Conservation (phyloP, 2,113 vertebrate species). For the Calcarius ornatus region DNA sequence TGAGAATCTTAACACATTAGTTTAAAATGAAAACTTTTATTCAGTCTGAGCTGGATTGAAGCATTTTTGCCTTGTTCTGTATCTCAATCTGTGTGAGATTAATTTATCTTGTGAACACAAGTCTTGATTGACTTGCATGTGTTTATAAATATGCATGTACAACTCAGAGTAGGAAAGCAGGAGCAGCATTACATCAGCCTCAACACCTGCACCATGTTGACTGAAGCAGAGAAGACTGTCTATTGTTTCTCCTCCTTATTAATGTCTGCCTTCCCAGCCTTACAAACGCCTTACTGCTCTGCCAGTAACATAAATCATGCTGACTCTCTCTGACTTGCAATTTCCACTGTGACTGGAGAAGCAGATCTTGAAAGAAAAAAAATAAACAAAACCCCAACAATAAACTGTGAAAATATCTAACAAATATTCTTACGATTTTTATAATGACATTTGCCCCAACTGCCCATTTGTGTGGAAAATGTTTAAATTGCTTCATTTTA, state of each 20-base stretch:
- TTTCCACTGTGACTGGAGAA: background rate
- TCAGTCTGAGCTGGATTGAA: background rate
- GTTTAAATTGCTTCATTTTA: constrained; percentile 58
- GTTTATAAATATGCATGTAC: constrained; percentile 42
- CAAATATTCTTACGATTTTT: background rate
- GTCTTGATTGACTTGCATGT: background rate
- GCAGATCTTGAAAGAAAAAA: background rate
- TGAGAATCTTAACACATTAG: background rate
- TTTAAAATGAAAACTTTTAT: background rate
- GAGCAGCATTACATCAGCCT: constrained; percentile 39
- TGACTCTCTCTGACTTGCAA: background rate
- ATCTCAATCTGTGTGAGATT: background rate
- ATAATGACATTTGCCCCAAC: constrained; percentile 20
- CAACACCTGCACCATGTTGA: constrained; percentile 22
- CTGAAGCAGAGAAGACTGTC: background rate
- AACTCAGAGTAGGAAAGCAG: background rate
- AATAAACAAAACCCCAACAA: background rate
- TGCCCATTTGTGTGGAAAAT: constrained; percentile 53
- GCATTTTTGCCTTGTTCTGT: background rate
- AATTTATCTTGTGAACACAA: background rate
- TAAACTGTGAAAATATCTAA: background rate
- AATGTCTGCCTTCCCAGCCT: background rate
- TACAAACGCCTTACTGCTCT: background rate
- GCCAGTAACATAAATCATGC: background rate
- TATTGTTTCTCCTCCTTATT: constrained; percentile 14